Base-by-base conservation (phyloP, 2,797 vertebrate genomes). In the Esox lucius region DNA sequence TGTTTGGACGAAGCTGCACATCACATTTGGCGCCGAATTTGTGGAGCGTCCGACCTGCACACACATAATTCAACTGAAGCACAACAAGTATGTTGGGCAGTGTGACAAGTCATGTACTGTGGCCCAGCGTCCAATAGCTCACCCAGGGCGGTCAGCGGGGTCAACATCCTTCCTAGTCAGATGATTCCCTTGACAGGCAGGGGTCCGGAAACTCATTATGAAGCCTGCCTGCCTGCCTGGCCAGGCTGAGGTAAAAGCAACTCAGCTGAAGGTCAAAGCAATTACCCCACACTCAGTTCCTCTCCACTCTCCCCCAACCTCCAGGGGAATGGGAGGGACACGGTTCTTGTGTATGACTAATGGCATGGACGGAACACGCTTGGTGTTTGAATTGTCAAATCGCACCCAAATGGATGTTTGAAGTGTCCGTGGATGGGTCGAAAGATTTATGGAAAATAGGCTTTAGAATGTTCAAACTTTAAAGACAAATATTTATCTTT, bases 241-340 rank as follows among this genome's bases (percentile, higher is more conserved):
- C 76, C 76, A 86, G 79, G 82, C 81, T 85, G 88, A 83, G 81
- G 81, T 87, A 83, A 83, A 88, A 83, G 85, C 77, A 39, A 73
- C 84, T 82, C 68, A 76, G 71, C 80, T 78, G 83, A 88, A 89
- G 89, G 89, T 92, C 88, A 90, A 90, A 90, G 85, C 89, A 89
- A 91, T 92, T 89, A 89, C 81, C 86, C 79, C 73, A 81, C 79
- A 87, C 83, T 87, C 72, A 70, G 82, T 88, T 77, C 73, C 76
- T 26, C 56, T 26, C 67, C 12, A 73, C 78, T 49, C 76, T 48
- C 65, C 28, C 11, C 11, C 56, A 61, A 61, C 56, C 56, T 61
- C 56, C 56, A 61, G 56, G 56, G 56, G 56, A 61, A 61, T 24
- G 22, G 56, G 53, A 59, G 53, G 53, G 56, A 61, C 9, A 24